phyloP scores from a whole-genome alignment of 2,888 invertebrate species.

The Cylloceria caligata region DNA sequence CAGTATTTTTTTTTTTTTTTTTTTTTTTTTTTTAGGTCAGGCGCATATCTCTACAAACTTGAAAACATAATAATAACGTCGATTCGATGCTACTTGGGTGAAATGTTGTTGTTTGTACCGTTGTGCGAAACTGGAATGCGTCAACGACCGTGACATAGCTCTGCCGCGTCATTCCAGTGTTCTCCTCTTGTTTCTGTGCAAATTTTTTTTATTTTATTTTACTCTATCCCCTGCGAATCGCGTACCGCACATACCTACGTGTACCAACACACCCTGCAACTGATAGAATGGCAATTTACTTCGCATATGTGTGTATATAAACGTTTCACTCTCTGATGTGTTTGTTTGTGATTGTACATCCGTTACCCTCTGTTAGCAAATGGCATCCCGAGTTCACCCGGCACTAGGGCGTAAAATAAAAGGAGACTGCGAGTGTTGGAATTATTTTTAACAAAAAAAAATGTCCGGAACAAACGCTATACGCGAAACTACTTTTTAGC shows the following conservation, averaged over 20 bases:
- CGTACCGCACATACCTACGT: not conserved
- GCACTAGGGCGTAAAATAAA: slow-evolving; percentile 32
- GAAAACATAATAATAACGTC: slow-evolving; percentile 61
- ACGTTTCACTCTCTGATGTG: slow-evolving; percentile 30
- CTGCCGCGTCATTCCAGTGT: slow-evolving; percentile 47
- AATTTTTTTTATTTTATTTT: slow-evolving; percentile 30
- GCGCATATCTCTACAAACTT: slow-evolving; percentile 1
- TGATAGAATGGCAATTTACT: slow-evolving; percentile 59
- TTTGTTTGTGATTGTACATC: slow-evolving; percentile 51
- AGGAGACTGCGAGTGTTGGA: not conserved
- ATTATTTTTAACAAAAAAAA: slow-evolving; percentile 14
- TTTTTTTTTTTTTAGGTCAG: slow-evolving; percentile 53
- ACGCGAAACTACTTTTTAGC: slow-evolving; percentile 3
- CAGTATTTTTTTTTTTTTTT: slow-evolving; percentile 40
- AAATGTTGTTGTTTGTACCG: slow-evolving; percentile 34
- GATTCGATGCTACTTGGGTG: slow-evolving; percentile 46
- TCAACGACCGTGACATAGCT: slow-evolving; percentile 54
- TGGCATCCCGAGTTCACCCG: not conserved
- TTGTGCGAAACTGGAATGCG: slow-evolving; percentile 50
- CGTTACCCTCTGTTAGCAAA: slow-evolving; percentile 37
- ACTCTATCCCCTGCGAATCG: slow-evolving; percentile 8
- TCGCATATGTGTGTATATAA: slow-evolving; percentile 10
- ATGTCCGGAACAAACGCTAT: not conserved
- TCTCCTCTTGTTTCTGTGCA: slow-evolving; percentile 27
- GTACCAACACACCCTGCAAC: slow-evolving; percentile 27